phyloP scores from a whole-genome alignment of 2,888 invertebrate species.

The Prenolepis imparis region DNA sequence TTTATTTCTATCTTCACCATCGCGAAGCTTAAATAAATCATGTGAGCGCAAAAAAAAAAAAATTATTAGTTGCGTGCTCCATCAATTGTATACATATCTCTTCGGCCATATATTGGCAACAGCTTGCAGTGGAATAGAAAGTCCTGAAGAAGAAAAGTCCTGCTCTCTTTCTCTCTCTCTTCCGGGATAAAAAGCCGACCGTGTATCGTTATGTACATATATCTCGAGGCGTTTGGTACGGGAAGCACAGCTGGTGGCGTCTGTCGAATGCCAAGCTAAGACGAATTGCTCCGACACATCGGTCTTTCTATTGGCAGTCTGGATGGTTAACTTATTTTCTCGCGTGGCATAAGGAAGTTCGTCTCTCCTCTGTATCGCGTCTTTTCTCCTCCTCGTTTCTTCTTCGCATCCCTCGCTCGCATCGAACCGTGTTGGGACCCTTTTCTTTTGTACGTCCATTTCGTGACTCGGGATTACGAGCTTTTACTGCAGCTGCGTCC shows the following conservation, averaged over 20 bases:
- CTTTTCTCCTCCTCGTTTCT: background rate
- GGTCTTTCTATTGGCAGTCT: slow-evolving; percentile 57
- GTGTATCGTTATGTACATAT: slow-evolving; percentile 62
- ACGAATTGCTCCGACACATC: slow-evolving; percentile 62
- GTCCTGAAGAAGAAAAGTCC: slow-evolving; percentile 37
- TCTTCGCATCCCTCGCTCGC: background rate
- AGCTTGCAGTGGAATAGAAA: slow-evolving; percentile 63
- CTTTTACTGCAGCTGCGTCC: slow-evolving; percentile 47
- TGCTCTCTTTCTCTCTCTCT: background rate
- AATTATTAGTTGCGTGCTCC: slow-evolving; percentile 28
- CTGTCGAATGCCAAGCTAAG: slow-evolving; percentile 57
- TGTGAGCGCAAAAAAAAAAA: slow-evolving; percentile 32
- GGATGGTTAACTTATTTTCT: slow-evolving; percentile 70
- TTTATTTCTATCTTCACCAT: background rate
- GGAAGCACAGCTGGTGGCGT: slow-evolving; percentile 61
- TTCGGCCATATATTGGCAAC: slow-evolving; percentile 59
- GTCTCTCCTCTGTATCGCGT: slow-evolving; percentile 25
- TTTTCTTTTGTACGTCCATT: slow-evolving; percentile 29
- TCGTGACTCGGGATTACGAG: slow-evolving; percentile 50
- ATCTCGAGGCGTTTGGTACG: slow-evolving; percentile 55
- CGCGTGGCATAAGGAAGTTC: slow-evolving; percentile 57
- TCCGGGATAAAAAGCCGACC: slow-evolving; percentile 47
- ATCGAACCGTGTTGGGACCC: background rate
- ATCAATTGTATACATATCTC: slow-evolving; percentile 37
- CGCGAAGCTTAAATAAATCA: background rate